Percentiles rank a stretch among this genome's conserved stretches.
These are phyloP conservation scores for Phaethon lepturus DNA, from an alignment of 2,113 vertebrate genomes.

Conservation along the genomic window DNA sequence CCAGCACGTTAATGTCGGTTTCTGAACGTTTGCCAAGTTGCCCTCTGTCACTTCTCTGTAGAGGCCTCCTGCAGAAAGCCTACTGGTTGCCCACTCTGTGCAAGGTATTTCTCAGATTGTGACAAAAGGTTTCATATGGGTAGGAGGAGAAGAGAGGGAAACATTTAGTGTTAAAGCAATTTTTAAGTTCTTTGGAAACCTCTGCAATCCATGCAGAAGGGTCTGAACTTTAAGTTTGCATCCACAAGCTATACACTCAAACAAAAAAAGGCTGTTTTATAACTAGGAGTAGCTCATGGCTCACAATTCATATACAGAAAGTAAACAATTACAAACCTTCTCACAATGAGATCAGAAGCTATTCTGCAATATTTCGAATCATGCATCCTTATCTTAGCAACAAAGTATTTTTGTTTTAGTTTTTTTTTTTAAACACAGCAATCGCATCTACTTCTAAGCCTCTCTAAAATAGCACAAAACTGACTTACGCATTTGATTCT, in stretches of 20 bases:
- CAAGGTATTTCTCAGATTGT: conserved; percentile 83
- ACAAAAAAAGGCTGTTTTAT: background rate
- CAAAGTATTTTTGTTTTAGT: background rate
- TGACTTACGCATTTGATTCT: background rate
- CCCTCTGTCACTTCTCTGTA: conserved; percentile 86
- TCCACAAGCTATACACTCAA: background rate
- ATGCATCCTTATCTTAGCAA: background rate
- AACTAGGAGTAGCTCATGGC: background rate
- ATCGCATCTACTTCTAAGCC: background rate
- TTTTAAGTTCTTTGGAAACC: conserved; percentile 2
- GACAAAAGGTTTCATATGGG: conserved; percentile 67
- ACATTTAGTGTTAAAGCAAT: background rate
- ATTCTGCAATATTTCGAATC: background rate
- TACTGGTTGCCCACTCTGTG: conserved; percentile 78
- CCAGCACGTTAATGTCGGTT: conserved; percentile 85
- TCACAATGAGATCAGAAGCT: background rate
- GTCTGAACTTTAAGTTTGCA: background rate
- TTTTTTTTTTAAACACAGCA: background rate
- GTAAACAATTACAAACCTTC: background rate
- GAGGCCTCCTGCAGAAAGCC: conserved; percentile 80
- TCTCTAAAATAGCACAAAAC: background rate
- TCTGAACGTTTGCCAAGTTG: conserved; percentile 90
- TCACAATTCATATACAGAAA: background rate
- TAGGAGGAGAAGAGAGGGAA: background rate
- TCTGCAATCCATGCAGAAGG: background rate